Base-by-base conservation (phyloP, 2,888 invertebrate genomes). In the Apodemia zela region DNA sequence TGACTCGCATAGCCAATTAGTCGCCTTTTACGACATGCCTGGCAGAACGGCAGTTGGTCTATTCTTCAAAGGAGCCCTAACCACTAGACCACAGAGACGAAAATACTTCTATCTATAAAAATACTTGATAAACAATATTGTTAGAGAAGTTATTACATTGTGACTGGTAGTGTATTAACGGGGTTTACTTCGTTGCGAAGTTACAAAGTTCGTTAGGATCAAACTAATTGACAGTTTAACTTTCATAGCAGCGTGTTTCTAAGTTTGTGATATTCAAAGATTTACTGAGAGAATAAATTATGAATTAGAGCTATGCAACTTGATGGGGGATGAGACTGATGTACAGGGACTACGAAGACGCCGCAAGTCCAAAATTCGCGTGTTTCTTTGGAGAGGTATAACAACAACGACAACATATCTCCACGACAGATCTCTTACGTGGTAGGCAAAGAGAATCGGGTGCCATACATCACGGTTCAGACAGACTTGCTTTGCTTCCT, bases 211-310 rank as follows among this genome's bases (percentile, higher is more conserved):
- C 21, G 25, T 25, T 54, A 54, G 21, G 21, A 21, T 54, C 54
- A 25, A 54, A 54, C 21, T 54, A 54, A 54, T 54, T 54, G 54
- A 54, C 54, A 54, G 54, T 25, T 54, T 54, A 54, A 54, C 54
- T 54, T 54, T 54, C 13, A 54, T 18, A 15, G 15, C 13, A 18
- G 18, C 49, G 17, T 25, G 13, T 54, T 21, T 25, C 21, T 49
- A 49, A 49, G 18, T 54, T 54, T 15, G 21, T 21, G 21, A 21
- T 29, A 21, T 29, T 21, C n/a, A 15, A 18, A 4, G 8, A 57
- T 25, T 15, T 25, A 57, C 25, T 29, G 10, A 57, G 15, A 57
- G 15, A 29, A 15, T 49, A 49, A 49, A 18, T 49, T 18, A 17
- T 49, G 18, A 49, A 18, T 13, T 21, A 49, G 18, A 18, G 17